Evolutionary conservation across 2,797 vertebrate genomes (phyloP).

Genomic region (Urocyon cinereoargenteus): DNA sequence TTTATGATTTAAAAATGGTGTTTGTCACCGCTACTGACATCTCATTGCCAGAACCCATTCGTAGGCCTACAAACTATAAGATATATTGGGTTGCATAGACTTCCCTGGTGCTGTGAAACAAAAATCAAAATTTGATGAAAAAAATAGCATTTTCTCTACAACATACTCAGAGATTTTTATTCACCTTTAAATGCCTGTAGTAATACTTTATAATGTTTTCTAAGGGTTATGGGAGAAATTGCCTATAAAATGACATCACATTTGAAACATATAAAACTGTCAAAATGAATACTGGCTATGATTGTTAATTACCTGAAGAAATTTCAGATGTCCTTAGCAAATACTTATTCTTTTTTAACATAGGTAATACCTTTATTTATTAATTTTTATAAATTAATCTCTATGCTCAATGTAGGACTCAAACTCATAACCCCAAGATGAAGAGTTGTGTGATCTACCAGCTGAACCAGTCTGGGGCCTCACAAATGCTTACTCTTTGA

Average conservation of each 20-base stretch:
- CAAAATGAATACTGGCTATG: not conserved
- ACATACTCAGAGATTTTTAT: not conserved
- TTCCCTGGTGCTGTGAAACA: not conserved
- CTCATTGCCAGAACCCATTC: not conserved
- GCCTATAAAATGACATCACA: not conserved
- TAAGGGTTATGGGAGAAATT: not conserved
- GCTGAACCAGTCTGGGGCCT: not conserved
- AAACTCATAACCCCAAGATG: not conserved
- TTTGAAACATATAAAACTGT: not conserved
- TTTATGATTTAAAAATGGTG: not conserved
- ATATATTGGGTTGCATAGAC: not conserved
- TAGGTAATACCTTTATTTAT: not conserved
- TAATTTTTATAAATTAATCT: not conserved
- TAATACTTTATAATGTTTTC: not conserved
- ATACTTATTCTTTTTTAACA: not conserved
- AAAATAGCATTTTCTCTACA: not conserved
- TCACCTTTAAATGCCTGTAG: not conserved
- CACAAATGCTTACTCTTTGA: not conserved
- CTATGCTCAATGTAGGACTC: not conserved
- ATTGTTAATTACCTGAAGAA: not conserved
- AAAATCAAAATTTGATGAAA: not conserved
- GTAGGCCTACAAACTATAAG: not conserved
- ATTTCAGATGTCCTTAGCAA: not conserved
- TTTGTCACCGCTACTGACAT: not conserved
- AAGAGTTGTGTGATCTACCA: not conserved